phyloP scores from a whole-genome alignment of 2,113 vertebrate species.

The Dolichallabes microphthalmus region DNA sequence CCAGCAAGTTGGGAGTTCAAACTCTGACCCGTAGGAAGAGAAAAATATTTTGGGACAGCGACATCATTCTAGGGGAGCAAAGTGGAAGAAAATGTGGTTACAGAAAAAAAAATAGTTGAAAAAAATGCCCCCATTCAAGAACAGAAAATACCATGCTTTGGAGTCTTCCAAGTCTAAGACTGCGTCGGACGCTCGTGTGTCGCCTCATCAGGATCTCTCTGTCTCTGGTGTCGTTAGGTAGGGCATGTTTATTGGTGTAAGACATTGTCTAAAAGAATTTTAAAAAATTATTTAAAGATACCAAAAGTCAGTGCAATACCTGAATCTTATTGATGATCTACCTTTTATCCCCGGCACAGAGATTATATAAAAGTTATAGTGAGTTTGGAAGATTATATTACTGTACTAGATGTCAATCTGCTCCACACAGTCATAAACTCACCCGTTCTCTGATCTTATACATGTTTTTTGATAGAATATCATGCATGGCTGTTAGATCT shows the following conservation, averaged over 20 bases:
- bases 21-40: conserved; percentile 69
- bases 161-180: conserved; percentile 79
- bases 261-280: conserved; percentile 78
- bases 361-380: not conserved
- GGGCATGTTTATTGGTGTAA: conserved; percentile 82
- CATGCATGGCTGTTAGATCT: conserved; percentile 87
- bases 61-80: conserved; percentile 50
- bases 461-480: conserved; percentile 93
- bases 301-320: too few relatives aligned
- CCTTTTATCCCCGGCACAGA: too few relatives aligned
- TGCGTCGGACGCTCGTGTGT: conserved; percentile 84
- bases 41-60: conserved; percentile 70
- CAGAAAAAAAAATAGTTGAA: not conserved
- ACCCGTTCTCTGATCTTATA: conserved; percentile 93
- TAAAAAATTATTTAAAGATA: conserved; percentile 45
- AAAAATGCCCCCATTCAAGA: not conserved
- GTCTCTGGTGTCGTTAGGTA: conserved; percentile 81
- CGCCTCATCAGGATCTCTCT: conserved; percentile 93
- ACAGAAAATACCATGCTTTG: conserved; percentile 69
- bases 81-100: not conserved
- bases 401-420: not conserved
- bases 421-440: conserved; percentile 57
- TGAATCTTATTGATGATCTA: too few relatives aligned
- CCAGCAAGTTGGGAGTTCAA: conserved; percentile 60
- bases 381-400: not conserved